Evolutionary conservation across 2,888 invertebrate genomes (phyloP).

Genomic region (Acanthococcus lagerstroemiae): DNA sequence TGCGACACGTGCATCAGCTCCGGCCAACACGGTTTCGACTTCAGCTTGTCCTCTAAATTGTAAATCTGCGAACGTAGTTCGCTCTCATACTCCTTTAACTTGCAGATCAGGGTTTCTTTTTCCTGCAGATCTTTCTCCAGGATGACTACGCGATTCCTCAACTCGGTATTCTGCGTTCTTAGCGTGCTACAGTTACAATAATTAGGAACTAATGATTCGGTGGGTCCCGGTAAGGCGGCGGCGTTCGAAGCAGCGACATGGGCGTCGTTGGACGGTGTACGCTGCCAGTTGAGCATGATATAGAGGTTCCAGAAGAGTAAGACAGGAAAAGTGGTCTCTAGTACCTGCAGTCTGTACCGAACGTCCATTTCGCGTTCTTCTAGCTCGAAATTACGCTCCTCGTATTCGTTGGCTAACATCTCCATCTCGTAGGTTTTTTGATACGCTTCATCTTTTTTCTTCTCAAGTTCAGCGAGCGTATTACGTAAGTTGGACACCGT

Average conservation of each 20-base stretch:
- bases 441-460: conserved; percentile 38
- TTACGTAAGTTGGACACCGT: conserved; percentile 35
- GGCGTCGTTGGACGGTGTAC: neutral
- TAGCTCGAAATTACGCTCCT: conserved; percentile 47
- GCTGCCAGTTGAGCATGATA: neutral
- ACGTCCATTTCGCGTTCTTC: conserved; percentile 48
- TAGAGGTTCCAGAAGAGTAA: conserved; percentile 50
- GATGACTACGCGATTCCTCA: neutral
- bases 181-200: neutral
- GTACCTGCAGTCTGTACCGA: conserved; percentile 47
- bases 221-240: conserved; percentile 2
- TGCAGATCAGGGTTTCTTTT: conserved; percentile 3
- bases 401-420: conserved; percentile 47
- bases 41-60: neutral
- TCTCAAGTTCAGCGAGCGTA: conserved; percentile 36
- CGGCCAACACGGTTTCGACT: neutral
- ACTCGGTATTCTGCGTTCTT: conserved; percentile 7
- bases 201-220: conserved; percentile 10
- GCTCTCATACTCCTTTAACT: neutral
- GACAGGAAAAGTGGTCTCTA: conserved; percentile 54
- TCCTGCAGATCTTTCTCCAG: conserved; percentile 13
- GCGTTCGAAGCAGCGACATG: neutral
- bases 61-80: neutral
- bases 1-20: conserved; percentile 44
- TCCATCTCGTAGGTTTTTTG: conserved; percentile 40